Evolutionary conservation across 2,797 vertebrate species (phyloP).

Genomic region (Sebastolobus altivelis): DNA sequence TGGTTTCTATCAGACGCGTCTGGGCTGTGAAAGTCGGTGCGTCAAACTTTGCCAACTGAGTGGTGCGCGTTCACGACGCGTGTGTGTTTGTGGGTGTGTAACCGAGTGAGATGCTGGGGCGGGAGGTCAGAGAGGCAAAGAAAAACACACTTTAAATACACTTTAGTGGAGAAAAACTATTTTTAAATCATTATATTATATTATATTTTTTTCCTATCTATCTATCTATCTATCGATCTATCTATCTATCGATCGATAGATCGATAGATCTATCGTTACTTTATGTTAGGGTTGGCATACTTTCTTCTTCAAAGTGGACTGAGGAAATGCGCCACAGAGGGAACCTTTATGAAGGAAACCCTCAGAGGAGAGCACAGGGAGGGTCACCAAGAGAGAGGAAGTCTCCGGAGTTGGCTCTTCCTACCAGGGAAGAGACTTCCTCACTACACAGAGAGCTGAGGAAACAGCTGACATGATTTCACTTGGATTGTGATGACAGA

Average conservation of each 20-base stretch:
- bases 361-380: constrained; percentile 1
- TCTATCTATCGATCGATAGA: not conserved
- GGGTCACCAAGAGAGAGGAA: constrained; percentile 13
- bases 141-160: not conserved
- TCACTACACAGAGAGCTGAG: not conserved
- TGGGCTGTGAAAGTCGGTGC: constrained; percentile 29
- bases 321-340: constrained; percentile 34
- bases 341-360: constrained; percentile 28
- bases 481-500: not conserved
- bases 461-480: constrained; percentile 47
- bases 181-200: not conserved
- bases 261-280: not conserved
- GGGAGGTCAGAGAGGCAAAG: constrained; percentile 7
- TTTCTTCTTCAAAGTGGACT: not conserved
- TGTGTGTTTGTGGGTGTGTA: constrained; percentile 1
- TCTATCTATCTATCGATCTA: not conserved
- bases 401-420: not conserved
- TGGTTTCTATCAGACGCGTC: constrained; percentile 38
- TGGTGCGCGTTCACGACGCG: constrained; percentile 33
- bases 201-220: not conserved
- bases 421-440: not conserved
- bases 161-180: not conserved
- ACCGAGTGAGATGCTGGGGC: constrained; percentile 9
- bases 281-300: not conserved
- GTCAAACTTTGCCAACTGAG: constrained; percentile 55